These are phyloP conservation scores for Brachylomia viminalis DNA, from an alignment of 2,888 invertebrate species.

Conservation along the genomic window DNA sequence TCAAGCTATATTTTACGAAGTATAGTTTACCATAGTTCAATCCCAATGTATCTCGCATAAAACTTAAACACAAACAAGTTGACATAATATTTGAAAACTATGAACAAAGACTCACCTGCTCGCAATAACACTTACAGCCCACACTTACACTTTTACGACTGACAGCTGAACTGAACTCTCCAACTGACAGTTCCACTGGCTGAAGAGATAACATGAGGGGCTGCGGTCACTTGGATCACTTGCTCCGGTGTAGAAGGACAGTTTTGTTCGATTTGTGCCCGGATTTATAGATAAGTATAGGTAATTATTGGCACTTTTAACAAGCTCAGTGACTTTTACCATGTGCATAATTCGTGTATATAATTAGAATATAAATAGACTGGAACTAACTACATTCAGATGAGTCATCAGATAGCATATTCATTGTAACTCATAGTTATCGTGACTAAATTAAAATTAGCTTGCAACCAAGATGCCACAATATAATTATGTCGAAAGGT, in stretches of 20 bases:
- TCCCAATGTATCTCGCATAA: not conserved
- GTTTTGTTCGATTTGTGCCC: not conserved
- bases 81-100: not conserved
- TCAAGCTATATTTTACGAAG: too few relatives aligned
- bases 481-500: constrained; percentile 8
- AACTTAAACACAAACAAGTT: not conserved
- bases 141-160: not conserved
- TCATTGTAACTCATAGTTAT: not conserved
- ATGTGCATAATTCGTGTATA: not conserved
- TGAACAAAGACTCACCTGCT: not conserved
- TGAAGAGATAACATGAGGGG: not conserved
- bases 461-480: not conserved
- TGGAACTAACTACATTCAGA: too few relatives aligned
- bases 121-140: too few relatives aligned
- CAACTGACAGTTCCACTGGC: not conserved
- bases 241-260: not conserved
- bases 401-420: not conserved
- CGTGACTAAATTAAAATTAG: not conserved
- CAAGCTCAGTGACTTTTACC: not conserved
- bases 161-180: not conserved
- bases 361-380: not conserved
- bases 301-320: not conserved
- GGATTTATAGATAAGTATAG: not conserved
- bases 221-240: not conserved
- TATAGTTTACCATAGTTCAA: not conserved